These are phyloP conservation scores for Drosophila meridiana DNA, from an alignment of 2,888 invertebrate genomes.

Conservation along the genomic window DNA sequence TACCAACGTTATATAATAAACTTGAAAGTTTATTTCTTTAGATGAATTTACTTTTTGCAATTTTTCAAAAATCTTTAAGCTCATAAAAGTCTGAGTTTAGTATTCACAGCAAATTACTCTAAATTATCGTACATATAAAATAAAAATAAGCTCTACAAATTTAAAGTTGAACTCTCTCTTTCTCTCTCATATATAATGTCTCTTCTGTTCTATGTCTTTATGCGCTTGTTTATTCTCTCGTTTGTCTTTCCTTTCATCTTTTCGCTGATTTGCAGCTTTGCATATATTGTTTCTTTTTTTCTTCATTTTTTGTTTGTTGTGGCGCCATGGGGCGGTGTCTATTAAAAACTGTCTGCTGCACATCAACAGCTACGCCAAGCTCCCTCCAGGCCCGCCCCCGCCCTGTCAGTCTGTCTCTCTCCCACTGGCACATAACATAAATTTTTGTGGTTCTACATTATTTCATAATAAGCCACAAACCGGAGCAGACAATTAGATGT, in stretches of 20 bases:
- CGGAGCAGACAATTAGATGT: constrained; percentile 66
- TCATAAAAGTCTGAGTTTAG: not conserved
- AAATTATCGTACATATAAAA: too few relatives aligned
- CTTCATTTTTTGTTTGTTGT: constrained; percentile 14
- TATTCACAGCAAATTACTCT: not conserved
- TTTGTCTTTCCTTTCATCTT: constrained; percentile 12
- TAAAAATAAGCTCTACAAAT: not conserved
- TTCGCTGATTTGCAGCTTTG: constrained; percentile 51
- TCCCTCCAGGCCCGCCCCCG: not conserved
- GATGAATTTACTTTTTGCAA: not conserved
- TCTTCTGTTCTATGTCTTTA: constrained; percentile 8
- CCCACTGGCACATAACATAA: constrained; percentile 36
- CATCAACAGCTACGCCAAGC: constrained; percentile 17
- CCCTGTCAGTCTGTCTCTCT: not conserved
- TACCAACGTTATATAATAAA: not conserved
- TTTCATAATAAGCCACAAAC: constrained; percentile 65
- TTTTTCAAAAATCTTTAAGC: not conserved
- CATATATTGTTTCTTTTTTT: constrained; percentile 67
- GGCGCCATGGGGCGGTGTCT: constrained; percentile 20
- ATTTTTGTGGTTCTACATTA: constrained; percentile 68
- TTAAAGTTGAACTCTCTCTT: not conserved
- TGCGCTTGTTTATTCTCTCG: not conserved
- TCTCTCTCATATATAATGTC: not conserved
- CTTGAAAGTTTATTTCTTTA: not conserved
- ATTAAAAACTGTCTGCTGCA: constrained; percentile 25